Conservation (phyloP, 2,888 invertebrate genomes). For the Labia minor region DNA sequence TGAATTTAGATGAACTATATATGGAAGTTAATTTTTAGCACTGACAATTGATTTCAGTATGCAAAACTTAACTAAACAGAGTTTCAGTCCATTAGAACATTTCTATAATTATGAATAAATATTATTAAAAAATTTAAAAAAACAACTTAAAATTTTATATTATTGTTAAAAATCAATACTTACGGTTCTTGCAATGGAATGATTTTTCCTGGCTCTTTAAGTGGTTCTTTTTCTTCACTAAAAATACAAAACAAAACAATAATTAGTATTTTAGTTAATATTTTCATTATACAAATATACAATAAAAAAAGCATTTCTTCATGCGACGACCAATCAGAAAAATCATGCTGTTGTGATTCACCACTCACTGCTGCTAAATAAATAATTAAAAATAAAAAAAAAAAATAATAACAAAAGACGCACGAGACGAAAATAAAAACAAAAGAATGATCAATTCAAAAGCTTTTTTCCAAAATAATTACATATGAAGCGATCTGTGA, state of each 20-base stretch:
- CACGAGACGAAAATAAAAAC: neutral
- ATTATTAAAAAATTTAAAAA: no score
- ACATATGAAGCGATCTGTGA: no score
- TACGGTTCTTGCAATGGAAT: slow-evolving; percentile 29
- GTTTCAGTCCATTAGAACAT: no score
- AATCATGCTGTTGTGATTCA: slow-evolving; percentile 1
- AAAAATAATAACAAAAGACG: neutral
- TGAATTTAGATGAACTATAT: no score
- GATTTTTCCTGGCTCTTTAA: slow-evolving; percentile 51
- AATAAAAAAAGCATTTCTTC: slow-evolving; percentile 13
- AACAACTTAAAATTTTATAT: no score
- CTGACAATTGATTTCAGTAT: no score
- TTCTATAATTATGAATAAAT: no score
- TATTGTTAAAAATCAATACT: slow-evolving; percentile 17
- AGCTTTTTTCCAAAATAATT: no score
- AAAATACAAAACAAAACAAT: slow-evolving; percentile 27
- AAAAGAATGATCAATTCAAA: neutral
- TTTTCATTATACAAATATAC: no score
- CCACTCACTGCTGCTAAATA: neutral
- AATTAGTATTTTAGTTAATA: neutral
- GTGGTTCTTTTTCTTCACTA: slow-evolving; percentile 73
- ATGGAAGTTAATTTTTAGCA: no score
- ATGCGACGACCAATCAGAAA: slow-evolving; percentile 3
- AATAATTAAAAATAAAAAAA: neutral
- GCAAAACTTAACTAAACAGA: no score